A percentile compares a stretch with the other conserved stretches of the same genome.
Evolutionary conservation across 2,888 invertebrate genomes (phyloP).

Genomic region (Zaprionus obscuricornis): DNA sequence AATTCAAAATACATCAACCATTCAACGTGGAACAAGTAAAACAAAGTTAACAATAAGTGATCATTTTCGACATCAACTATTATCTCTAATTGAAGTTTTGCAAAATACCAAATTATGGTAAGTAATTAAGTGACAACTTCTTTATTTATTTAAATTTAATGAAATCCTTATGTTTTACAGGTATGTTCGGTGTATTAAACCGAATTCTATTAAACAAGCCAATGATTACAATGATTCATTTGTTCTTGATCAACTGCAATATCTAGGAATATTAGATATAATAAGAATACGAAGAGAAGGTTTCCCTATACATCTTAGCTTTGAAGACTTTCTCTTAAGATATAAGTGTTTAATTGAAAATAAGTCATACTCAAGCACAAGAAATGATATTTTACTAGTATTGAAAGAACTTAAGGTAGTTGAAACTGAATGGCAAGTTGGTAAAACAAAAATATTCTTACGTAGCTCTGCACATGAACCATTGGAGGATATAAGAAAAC

Average conservation of each 20-base stretch:
- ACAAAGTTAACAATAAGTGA: conserved; percentile 95
- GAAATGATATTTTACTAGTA: conserved; percentile 81
- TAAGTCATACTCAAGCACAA: conserved; percentile 64
- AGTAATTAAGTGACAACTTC: conserved; percentile 50
- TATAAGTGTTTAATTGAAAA: conserved; percentile 88
- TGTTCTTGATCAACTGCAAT: conserved; percentile 93
- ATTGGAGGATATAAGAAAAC: conserved; percentile 90
- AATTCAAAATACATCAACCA: conserved; percentile 82
- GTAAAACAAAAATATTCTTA: conserved; percentile 93
- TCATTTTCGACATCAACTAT: conserved; percentile 93
- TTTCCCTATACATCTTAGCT: conserved; percentile 92
- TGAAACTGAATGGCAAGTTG: conserved; percentile 93
- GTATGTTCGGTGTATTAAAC: conserved; percentile 96
- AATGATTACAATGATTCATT: conserved; percentile 91
- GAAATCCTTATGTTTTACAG: conserved; percentile 79
- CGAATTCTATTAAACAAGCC: conserved; percentile 92
- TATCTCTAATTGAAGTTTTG: conserved; percentile 93
- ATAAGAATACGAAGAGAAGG: conserved; percentile 95
- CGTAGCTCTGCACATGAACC: conserved; percentile 91
- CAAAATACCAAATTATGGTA: conserved; percentile 95
- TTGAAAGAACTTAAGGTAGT: conserved; percentile 88
- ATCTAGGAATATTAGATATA: conserved; percentile 96
- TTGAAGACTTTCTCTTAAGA: conserved; percentile 89
- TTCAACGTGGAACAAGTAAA: conserved; percentile 93
- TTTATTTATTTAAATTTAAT: not conserved